Evolutionary conservation across 2,113 vertebrate genomes (phyloP), one percentile per base, ranked within the genome.

Genomic region (Leuciscus idus): DNA sequence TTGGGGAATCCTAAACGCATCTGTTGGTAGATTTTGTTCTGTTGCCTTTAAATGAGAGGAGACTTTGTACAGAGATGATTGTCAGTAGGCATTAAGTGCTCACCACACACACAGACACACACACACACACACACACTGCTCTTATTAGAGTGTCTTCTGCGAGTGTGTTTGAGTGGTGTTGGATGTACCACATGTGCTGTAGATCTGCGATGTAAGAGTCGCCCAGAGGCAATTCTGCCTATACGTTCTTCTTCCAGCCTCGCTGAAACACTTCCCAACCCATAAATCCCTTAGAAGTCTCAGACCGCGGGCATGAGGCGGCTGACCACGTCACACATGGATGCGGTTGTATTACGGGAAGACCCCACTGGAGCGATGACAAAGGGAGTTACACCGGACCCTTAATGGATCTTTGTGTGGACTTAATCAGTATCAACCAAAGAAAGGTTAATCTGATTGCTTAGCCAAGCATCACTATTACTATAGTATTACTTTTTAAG

Each of bases 271-370:
- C 30, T 77, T 52, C 8, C 28, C 28, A 59, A 23, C 76, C 30
- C 76, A 79, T 79, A 59, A 79, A 59, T n/a, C 76, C 76, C 11
- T 78, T 59, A 70, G 33, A 39, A 70, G 66, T 39, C 17, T 70
- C 4, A 0, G 33, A 39, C 33, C 66, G 9, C 68, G 39, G 55
- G 76, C 21, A n/a, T 77, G 74, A 26, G 73, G 10, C 66, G 17
- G 46, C 73, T 36, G 76, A n/a, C 6, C 76, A 59, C 76, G 6
- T 33, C 21, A 21, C 76, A 79, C 30, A 39, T 59, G 76, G 30
- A 59, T 79, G 76, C 76, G 8, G 10, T 55, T 55, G 55, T 77
- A 72, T 21, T 55, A 30, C 17, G 4, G 26, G 74, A 55, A 52
- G 74, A 77, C 17, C 50, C 76, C 26, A 79, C 19, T 59, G 76